Base-by-base conservation (phyloP, 2,888 invertebrate genomes). In the Trichacis sp. region DNA sequence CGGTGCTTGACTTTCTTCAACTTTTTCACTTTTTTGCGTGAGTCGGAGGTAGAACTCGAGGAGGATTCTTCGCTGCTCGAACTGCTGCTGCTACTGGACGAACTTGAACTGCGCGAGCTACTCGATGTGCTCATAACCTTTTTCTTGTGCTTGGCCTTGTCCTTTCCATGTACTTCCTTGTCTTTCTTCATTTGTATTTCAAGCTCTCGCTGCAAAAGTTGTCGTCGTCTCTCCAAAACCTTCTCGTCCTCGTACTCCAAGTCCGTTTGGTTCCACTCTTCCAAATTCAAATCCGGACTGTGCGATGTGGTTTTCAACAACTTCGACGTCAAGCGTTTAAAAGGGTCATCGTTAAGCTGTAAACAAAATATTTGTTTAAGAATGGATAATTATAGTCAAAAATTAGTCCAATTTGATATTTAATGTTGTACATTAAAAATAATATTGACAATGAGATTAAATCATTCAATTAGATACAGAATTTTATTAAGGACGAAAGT, bases 221-320 rank as follows among this genome's bases (percentile, higher is more conserved):
- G 90, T 68, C 93, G 87, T 73, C 92, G 88, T 82, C 91, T 90
- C 84, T 93, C 93, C 78, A 93, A 86, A 71, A 90, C 91, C 82
- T 92, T 92, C 65, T 93, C 92, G 85, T 93, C 93, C 69, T 92
- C 92, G 86, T 92, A 92, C 82, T 93, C 93, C 85, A 93, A 84
- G 85, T 92, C 91, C 79, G 90, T 91, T 83, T 91, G 92, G 83
- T 92, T 91, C 92, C 92, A 92, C 81, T 89, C 90, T 80, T 91
- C 91, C 85, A 91, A 90, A 82, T 91, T 90, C 59, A 86, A 81
- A 73, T 90, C 90, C 55, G 90, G 89, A 77, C 89, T 89, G 68
- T 85, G 79, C 80, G 88, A 78, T 29, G 78, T 73, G 57, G 83
- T 84, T 68, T 85, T 89, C 77, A 90, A 88, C 73, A 89, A 88